Evolutionary conservation across 2,113 vertebrate species (phyloP), one percentile per base, ranked within the genome.

Genomic region (Colaptes auratus): DNA sequence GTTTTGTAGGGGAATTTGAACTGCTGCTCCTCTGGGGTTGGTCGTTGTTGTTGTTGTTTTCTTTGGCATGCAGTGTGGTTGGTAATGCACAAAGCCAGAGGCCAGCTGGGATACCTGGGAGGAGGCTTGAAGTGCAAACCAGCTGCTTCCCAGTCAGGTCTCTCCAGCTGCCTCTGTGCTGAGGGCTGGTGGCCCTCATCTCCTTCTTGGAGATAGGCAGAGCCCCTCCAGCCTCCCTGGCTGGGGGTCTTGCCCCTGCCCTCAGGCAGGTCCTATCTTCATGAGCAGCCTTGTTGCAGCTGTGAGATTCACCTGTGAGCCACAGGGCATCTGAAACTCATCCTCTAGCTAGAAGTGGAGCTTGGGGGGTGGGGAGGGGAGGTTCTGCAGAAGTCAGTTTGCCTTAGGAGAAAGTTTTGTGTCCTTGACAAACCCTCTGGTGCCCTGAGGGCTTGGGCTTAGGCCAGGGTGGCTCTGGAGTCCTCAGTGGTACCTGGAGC

Each of bases 41-140:
- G 35, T 36, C 15, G 33, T 35, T 36, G 39, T 39, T 39, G 39
- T 39, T 63, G 14, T 39, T 39, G 23, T 35, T 56, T 61, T 56
- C 63, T 53, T 71, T 64, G 77, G 86, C 77, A 44, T 93, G 77
- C 82, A 56, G 69, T 74, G 85, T 92, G 86, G 72, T 86, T 89
- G 78, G 50, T 74, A 31, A 65, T 75, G 74, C 87, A 71, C 89
- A 74, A 85, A 79, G 44, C 42, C 88, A 71, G 88, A 72, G 75
- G 58, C 82, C 59, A 10, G 86, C 90, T 85, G 89, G 82, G 70
- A 35, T 67, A 30, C 61, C 1, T 27, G 80, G 82, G 53, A 44
- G 42, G 42, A 58, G 82, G 82, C 92, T 95, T 81, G 87, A 93
- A 95, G 94, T 88, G 96, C 96, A 97, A 95, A 91, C 55, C 71